Evolutionary conservation across 2,888 invertebrate genomes (phyloP), one percentile per base, ranked within the genome.

Genomic region (Pristionchus exspectatus): DNA sequence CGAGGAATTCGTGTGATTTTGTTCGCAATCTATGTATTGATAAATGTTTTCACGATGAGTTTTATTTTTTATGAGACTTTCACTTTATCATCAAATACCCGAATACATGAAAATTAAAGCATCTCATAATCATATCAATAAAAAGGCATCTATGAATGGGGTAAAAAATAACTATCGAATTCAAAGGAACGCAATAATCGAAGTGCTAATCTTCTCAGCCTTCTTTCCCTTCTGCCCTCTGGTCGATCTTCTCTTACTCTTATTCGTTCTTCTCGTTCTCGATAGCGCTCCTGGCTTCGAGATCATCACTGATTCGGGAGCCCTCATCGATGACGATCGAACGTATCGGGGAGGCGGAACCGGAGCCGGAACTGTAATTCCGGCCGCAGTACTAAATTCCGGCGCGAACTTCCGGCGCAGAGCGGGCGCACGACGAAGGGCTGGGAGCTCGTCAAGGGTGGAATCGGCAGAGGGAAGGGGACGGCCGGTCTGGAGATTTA

Each of bases 231-330:
- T 69, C 69, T 0, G 14, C 9, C n/a, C 10, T 27, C 81, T 16
- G 2, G 27, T 83, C 38, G 83, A 83, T 56, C 38, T 83, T 27
- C 83, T 83, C 56, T 83, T 44, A 16, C 54, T 54, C 38, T 44
- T 50, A 50, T 10, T 56, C 10, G 56, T 27, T 50, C 38, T 59
- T 33, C 63, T 56, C 56, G 59, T 33, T 56, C 84, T 56, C 56
- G 84, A 59, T 7, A 59, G 56, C 18, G 30, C 24, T 85, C 84
- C 84, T 0, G 59, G 30, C 38, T 85, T 85, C n/a, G 59, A 33
- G 30, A 85, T 56, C 84, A 85, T 85, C 63, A 59, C 63, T 59
- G 84, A 85, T 33, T 59, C 59, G 33, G 30, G 50, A 18, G 38
- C 74, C 0, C 74, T 38, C 21, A 4, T 77, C 2, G 44, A 44